Percentiles rank a stretch among this genome's conserved stretches.
These are phyloP conservation scores for Ammodytes marinus DNA, from an alignment of 2,113 vertebrate species.

Conservation along the genomic window DNA sequence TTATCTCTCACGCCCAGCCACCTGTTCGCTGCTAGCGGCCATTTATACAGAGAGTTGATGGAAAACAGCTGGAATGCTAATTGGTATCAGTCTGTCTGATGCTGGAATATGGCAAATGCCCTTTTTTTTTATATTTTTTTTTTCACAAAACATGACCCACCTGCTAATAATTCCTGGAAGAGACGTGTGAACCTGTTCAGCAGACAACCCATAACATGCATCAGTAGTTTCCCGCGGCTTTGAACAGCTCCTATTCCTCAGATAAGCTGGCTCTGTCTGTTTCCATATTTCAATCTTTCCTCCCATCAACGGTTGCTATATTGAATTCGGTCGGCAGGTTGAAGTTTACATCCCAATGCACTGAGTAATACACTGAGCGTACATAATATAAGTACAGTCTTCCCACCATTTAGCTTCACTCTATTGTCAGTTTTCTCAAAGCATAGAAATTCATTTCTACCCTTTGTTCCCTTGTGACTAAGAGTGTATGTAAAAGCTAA, in stretches of 20 bases:
- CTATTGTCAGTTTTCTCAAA: slow-evolving; percentile 11
- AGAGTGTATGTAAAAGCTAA: slow-evolving; percentile 26
- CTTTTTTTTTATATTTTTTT: background rate
- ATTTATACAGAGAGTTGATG: slow-evolving; percentile 8
- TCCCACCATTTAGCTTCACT: background rate
- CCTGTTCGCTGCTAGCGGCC: slow-evolving; percentile 14
- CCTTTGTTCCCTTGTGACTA: slow-evolving; percentile 16
- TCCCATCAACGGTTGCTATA: slow-evolving; percentile 60
- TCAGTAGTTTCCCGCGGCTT: slow-evolving; percentile 46
- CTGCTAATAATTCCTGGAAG: slow-evolving; percentile 24
- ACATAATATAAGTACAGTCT: slow-evolving; percentile 26
- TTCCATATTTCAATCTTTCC: slow-evolving; percentile 65
- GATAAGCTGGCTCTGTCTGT: slow-evolving; percentile 50
- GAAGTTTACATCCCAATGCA: slow-evolving; percentile 57
- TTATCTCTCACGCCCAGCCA: slow-evolving; percentile 28
- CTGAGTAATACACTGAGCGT: slow-evolving; percentile 48
- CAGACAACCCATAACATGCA: slow-evolving; percentile 66
- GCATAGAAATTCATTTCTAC: slow-evolving; percentile 1
- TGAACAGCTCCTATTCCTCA: slow-evolving; percentile 60
- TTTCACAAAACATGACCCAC: slow-evolving; percentile 30
- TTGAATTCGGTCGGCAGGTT: slow-evolving; percentile 59
- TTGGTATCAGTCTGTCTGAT: slow-evolving; percentile 27
- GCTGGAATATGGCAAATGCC: slow-evolving; percentile 10
- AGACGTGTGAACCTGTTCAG: slow-evolving; percentile 43
- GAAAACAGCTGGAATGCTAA: slow-evolving; percentile 24